Percentiles rank a stretch among this genome's conserved stretches.
Evolutionary conservation across 2,888 invertebrate genomes (phyloP).

Genomic region (Microplitis deprimator): DNA sequence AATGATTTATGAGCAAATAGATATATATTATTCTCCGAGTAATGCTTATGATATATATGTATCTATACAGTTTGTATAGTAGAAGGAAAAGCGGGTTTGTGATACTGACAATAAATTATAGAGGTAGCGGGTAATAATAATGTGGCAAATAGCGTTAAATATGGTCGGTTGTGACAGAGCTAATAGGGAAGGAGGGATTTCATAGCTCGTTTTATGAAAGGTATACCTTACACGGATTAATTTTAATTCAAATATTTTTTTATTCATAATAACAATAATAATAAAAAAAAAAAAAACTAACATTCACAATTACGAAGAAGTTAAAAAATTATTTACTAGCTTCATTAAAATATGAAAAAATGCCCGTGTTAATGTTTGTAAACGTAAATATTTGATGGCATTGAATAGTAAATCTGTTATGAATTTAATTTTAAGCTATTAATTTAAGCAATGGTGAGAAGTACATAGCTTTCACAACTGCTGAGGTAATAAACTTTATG

Average conservation of each 20-base stretch:
- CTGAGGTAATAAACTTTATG: constrained; percentile 38
- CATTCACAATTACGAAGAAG: background rate
- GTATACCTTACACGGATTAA: constrained; percentile 24
- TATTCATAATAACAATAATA: background rate
- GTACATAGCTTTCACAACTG: constrained; percentile 42
- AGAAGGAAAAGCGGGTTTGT: constrained; percentile 8
- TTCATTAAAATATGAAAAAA: background rate
- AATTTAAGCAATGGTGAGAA: constrained; percentile 35
- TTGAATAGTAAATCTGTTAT: constrained; percentile 24
- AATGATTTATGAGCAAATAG: constrained; percentile 22
- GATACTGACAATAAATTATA: constrained; percentile 51
- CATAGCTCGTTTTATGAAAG: constrained; percentile 49
- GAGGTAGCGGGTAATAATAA: constrained; percentile 57
- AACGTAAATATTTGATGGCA: constrained; percentile 47
- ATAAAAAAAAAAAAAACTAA: background rate
- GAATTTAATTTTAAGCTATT: constrained; percentile 40
- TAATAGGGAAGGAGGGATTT: constrained; percentile 55
- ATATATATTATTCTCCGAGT: constrained; percentile 4
- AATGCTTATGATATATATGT: background rate
- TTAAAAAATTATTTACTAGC: constrained; percentile 18
- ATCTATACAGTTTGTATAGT: background rate
- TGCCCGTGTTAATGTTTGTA: constrained; percentile 23
- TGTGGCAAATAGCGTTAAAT: constrained; percentile 58
- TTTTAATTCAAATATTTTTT: background rate
- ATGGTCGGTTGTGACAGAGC: constrained; percentile 57